Base-by-base conservation (phyloP, 2,888 invertebrate species). In the Aphidius colemani region DNA sequence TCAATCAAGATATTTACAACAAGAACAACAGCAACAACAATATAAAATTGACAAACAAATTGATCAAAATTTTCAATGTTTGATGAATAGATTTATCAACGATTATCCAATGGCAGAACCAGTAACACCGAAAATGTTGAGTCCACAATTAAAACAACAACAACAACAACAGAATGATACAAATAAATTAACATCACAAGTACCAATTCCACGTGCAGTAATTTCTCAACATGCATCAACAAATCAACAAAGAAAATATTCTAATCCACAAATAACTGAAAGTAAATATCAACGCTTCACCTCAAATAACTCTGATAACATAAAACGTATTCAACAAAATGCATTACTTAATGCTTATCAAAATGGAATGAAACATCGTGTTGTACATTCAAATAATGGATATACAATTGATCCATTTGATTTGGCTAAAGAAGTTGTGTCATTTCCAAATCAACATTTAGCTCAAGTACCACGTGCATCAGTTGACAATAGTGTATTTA, bases 331-430 rank as follows among this genome's bases (percentile, higher is more conserved):
- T 45, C 71, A 75, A 9, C 76, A 74, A 40, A 75, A 45, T 49
- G 43, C 71, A 53, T 56, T 69, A 3, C 30, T 30, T 5, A 30
- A 30, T 30, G 69, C 69, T 13, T 81, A 78, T 70, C 76, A 75
- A 10, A 74, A 73, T 48, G 72, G 73, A 5, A 53, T 74, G 9
- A 78, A 80, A 65, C 76, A 78, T 55, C 7, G 46, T 44, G 67
- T 70, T 63, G 71, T 61, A 13, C 66, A 72, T 58, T 69, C 70
- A 39, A 67, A 71, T 44, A 73, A 68, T 65, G 53, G 73, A 6
- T 79, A 78, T 66, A 77, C 78, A 59, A 67, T 78, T 53, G 78
- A 80, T 60, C 69, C 73, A 13, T 77, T 72, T 44, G 78, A 80
- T 48, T 59, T 77, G n/a, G 65, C 72, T 7, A 78, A 73, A n/a